Evolutionary conservation across 2,888 invertebrate genomes (phyloP).

Genomic region (Hirtodrosophila cameraria): DNA sequence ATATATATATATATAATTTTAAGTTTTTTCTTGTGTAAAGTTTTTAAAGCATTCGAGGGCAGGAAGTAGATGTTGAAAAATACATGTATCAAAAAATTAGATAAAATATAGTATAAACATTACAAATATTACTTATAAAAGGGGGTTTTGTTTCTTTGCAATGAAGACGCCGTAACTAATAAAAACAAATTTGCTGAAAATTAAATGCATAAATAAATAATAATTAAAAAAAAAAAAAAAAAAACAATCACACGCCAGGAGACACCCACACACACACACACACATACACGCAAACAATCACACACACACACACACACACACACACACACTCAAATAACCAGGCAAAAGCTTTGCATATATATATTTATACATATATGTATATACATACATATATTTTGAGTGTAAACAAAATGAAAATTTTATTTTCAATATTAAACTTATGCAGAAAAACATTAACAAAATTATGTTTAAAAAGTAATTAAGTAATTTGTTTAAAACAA

Average conservation of each 20-base stretch:
- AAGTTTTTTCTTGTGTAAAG: slow-evolving; percentile 71
- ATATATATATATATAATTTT: slow-evolving; percentile 57
- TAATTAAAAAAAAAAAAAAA: neutral
- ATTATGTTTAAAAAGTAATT: slow-evolving; percentile 33
- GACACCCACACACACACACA: neutral
- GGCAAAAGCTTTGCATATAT: slow-evolving; percentile 14
- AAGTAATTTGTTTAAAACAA: slow-evolving; percentile 56
- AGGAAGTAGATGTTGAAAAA: slow-evolving; percentile 80
- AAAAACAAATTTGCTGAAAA: slow-evolving; percentile 12
- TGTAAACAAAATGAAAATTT: slow-evolving; percentile 47
- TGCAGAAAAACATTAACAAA: slow-evolving; percentile 15
- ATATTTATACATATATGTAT: too few species aligned
- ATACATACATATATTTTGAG: slow-evolving; percentile 1
- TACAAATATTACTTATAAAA: slow-evolving; percentile 62
- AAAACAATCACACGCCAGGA: neutral
- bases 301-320: neutral
- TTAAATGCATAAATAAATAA: neutral
- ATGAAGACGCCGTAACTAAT: slow-evolving; percentile 50
- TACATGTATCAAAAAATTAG: slow-evolving; percentile 76
- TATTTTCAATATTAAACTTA: slow-evolving; percentile 38
- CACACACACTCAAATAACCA: neutral
- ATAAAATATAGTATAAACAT: slow-evolving; percentile 60
- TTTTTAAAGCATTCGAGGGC: slow-evolving; percentile 79
- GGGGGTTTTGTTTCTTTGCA: slow-evolving; percentile 48
- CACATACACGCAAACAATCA: neutral